Evolutionary conservation across 2,797 vertebrate genomes (phyloP), one percentile per base, ranked within the genome.

Genomic region (Leptatherina wallacei): DNA sequence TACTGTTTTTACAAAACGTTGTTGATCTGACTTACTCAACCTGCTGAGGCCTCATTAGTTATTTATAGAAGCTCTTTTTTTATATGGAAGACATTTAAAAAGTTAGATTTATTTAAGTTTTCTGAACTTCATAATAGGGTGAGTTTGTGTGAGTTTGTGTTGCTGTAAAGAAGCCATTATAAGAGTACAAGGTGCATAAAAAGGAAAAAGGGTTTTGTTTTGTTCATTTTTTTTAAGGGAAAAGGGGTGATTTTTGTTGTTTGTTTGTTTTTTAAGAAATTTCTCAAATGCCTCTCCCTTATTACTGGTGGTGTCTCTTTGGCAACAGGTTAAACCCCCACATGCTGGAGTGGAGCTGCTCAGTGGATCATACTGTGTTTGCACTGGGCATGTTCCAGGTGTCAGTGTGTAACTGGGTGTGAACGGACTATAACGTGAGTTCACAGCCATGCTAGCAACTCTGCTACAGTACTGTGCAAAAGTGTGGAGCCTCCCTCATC

Each of bases 121-220:
- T 35, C 5, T 35, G 4, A 35, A 35, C 33, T 9, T 35, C 33
- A 5, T 35, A 35, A 35, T 35, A 42, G n/a, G n/a, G n/a, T n/a
- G n/a, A n/a, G n/a, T n/a, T n/a, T n/a, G n/a, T n/a, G 14, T 47
- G 2, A 63, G 24, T 69, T 61, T 74, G 35, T 62, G 61, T 73
- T 73, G 51, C 59, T 73, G 13, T 61, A 56, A 61, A 68, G 55
- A 65, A 30, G 52, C 29, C 7, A 8, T 22, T 42, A 8, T 10
- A 54, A 35, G 8, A 35, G 1, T 35, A 35, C 33, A 35, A 10
- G 38, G 71, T 54, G 62, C 20, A n/a, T n/a, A 7, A 47, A 47
- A 47, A 47, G 38, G 6, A 2, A 22, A 22, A 44, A 32, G 6
- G 30, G 3, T 8, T 35, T 35, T 5, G 6, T 35, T 35, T 35